phyloP scores from a whole-genome alignment of 2,888 invertebrate species.

The Tetragonula carbonaria region DNA sequence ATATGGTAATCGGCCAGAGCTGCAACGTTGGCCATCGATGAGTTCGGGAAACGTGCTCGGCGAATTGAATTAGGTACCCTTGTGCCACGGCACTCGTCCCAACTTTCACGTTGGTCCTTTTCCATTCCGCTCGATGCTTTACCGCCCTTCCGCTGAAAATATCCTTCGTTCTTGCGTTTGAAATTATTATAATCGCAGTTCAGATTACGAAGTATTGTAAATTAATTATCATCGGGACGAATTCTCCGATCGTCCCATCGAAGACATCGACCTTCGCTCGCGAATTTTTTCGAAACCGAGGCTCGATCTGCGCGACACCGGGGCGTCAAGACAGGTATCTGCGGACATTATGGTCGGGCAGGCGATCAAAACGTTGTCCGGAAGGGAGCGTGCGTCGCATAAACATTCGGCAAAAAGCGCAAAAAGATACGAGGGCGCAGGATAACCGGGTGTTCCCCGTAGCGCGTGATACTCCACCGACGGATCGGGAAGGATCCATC shows the following conservation, averaged over 20 bases:
- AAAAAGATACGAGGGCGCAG: slow-evolving; percentile 37
- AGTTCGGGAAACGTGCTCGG: slow-evolving; percentile 47
- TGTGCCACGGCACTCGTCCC: background rate
- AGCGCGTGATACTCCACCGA: slow-evolving; percentile 28
- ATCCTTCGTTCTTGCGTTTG: background rate
- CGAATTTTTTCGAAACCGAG: background rate
- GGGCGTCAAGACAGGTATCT: slow-evolving; percentile 67
- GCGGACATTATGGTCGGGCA: slow-evolving; percentile 52
- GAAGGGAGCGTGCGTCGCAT: slow-evolving; percentile 19
- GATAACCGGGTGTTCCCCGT: slow-evolving; percentile 62
- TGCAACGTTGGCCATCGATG: slow-evolving; percentile 42
- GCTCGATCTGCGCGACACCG: slow-evolving; percentile 22
- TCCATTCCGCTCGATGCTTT: background rate
- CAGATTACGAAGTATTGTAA: background rate
- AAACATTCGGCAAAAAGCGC: slow-evolving; percentile 37
- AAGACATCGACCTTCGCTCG: background rate
- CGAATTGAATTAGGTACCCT: slow-evolving; percentile 44
- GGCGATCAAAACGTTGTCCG: slow-evolving; percentile 58
- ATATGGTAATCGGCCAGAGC: slow-evolving; percentile 48
- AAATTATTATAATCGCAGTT: background rate
- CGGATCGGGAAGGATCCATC: background rate
- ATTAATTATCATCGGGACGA: no score
- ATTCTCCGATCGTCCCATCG: slow-evolving; percentile 22
- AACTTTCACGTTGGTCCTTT: background rate
- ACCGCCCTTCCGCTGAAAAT: background rate